phyloP scores from a whole-genome alignment of 2,113 vertebrate species.

The Cheilinus undulatus region DNA sequence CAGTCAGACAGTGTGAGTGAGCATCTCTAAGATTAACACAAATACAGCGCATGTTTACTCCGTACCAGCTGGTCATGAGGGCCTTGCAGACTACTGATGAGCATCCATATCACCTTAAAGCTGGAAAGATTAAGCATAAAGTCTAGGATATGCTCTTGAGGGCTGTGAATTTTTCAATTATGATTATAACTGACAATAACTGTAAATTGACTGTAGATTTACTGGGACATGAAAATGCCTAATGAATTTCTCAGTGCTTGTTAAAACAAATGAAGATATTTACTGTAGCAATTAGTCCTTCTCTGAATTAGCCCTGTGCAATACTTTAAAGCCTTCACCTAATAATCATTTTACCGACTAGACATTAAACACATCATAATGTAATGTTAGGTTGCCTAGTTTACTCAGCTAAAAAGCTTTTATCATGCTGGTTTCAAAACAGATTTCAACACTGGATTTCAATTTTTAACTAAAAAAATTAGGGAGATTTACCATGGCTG shows the following conservation, averaged over 20 bases:
- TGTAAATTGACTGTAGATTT: neutral
- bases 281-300: too few relatives aligned
- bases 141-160: neutral
- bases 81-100: neutral
- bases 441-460: too few relatives aligned
- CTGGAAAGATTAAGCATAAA: neutral
- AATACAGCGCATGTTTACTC: neutral
- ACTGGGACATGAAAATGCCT: neutral
- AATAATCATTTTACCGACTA: too few relatives aligned
- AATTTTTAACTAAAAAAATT: too few relatives aligned
- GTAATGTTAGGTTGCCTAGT: too few relatives aligned
- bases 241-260: neutral
- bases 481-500: too few relatives aligned
- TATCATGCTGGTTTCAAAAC: too few relatives aligned
- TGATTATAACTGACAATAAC: too few relatives aligned
- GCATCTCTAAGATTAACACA: constrained; percentile 31
- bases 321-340: too few relatives aligned
- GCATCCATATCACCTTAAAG: neutral
- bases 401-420: too few relatives aligned
- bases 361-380: too few relatives aligned
- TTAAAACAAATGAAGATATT: neutral
- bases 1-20: constrained; percentile 4
- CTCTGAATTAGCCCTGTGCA: too few relatives aligned
- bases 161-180: neutral
- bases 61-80: constrained; percentile 16